These are phyloP conservation scores for Apaloderma vittatum DNA, from an alignment of 2,113 vertebrate species.

Conservation along the genomic window DNA sequence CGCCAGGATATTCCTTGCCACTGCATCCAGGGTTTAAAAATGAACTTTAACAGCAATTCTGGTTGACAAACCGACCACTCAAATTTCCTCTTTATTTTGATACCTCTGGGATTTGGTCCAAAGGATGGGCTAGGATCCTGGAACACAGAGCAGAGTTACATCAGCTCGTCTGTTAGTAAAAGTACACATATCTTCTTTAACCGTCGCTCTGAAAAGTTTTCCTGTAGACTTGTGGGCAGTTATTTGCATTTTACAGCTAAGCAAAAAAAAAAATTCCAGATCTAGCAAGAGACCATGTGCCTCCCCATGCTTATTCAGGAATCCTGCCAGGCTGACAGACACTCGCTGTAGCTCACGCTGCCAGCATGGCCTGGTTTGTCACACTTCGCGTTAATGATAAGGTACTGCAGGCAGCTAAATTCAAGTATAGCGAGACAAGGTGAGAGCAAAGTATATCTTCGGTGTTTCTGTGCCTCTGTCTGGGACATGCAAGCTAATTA, in stretches of 20 bases:
- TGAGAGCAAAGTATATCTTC: not conserved
- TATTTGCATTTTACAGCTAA: not conserved
- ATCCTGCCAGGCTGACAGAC: not conserved
- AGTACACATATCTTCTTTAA: accelerated
- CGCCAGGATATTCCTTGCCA: not conserved
- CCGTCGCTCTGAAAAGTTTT: not conserved
- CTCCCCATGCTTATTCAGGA: not conserved
- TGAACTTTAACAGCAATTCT: not conserved
- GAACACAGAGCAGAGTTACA: not conserved
- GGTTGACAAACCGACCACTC: not conserved
- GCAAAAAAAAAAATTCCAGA: not conserved
- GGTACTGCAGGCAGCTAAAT: not conserved
- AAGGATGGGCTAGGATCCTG: not conserved
- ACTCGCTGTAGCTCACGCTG: accelerated
- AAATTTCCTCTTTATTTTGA: not conserved
- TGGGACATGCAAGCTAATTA: not conserved
- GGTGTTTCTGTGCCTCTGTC: not conserved
- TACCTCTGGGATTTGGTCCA: not conserved
- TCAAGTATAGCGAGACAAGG: not conserved
- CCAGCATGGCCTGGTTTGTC: not conserved
- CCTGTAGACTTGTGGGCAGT: not conserved
- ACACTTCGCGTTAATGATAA: not conserved
- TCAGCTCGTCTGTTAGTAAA: accelerated
- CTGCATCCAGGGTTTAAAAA: not conserved
- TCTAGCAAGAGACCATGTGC: not conserved